Evolutionary conservation across 2,888 invertebrate genomes (phyloP).

Genomic region (Tetanocera ferruginea): DNA sequence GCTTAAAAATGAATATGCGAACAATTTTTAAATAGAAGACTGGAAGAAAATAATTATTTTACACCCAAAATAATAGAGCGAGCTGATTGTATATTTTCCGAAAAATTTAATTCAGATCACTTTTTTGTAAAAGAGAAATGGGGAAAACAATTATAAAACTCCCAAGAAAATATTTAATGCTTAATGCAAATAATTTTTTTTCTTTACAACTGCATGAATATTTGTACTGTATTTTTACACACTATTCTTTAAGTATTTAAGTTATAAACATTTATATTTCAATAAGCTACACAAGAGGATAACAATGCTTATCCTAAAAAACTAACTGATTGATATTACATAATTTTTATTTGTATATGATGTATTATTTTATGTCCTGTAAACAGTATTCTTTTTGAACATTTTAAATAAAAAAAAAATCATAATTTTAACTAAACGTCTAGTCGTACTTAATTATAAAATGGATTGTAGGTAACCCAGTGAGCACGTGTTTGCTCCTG

Average conservation of each 20-base stretch:
- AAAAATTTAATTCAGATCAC: no score
- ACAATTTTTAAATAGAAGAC: no score
- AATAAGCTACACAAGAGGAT: neutral
- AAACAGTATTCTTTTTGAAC: constrained; percentile 26
- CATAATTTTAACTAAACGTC: neutral
- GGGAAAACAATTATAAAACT: no score
- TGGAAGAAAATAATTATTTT: no score
- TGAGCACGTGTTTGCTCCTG: constrained; percentile 90
- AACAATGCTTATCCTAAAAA: neutral
- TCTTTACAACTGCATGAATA: neutral
- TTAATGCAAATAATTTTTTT: no score
- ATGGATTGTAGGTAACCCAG: constrained; percentile 99
- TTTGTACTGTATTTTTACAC: neutral
- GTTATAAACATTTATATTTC: neutral
- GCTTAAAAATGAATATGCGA: no score
- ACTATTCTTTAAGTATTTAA: neutral
- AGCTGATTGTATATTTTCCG: no score
- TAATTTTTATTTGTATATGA: neutral
- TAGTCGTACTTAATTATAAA: constrained; percentile 78
- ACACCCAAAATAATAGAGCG: no score
- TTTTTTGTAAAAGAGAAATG: no score
- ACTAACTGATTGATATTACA: neutral
- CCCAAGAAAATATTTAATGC: no score
- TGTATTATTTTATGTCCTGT: constrained; percentile 15
- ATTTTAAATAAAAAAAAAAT: neutral